Percentiles rank a stretch among this genome's conserved stretches.
Evolutionary conservation across 2,797 vertebrate genomes (phyloP).

Genomic region (Sciurus carolinensis): DNA sequence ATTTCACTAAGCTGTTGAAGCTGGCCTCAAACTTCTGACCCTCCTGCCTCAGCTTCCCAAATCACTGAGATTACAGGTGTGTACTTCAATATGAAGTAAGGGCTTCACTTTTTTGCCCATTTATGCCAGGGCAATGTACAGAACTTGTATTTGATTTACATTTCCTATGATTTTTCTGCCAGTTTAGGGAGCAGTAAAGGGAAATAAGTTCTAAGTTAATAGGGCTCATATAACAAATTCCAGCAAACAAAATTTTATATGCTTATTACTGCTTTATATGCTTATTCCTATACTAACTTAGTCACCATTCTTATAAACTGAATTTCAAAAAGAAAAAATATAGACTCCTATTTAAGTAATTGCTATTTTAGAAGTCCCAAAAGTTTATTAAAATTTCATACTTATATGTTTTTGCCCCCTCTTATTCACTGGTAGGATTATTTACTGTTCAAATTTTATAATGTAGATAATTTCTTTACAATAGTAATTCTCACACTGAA

Average conservation of each 20-base stretch:
- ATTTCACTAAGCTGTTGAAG: too few species aligned
- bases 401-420: neutral
- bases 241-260: neutral
- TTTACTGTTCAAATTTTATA: constrained; percentile 49
- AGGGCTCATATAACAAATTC: neutral
- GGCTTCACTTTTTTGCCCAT: neutral
- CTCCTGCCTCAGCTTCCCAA: too few species aligned
- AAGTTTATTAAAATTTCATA: constrained; percentile 44
- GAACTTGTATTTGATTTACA: neutral
- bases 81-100: neutral
- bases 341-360: constrained; percentile 29
- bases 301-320: neutral
- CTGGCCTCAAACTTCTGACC: too few species aligned
- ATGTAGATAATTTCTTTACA: constrained; percentile 24
- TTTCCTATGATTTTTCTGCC: constrained; percentile 5
- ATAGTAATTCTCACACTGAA: constrained; percentile 22
- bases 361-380: constrained; percentile 15
- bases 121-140: neutral
- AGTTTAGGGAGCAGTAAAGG: neutral
- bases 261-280: neutral
- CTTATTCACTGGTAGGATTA: constrained; percentile 9
- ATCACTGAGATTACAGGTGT: too few species aligned
- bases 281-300: constrained; percentile 37
- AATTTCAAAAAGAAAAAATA: constrained; percentile 25
- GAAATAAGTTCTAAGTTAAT: constrained; percentile 51